Base-by-base conservation (phyloP, 2,888 invertebrate species). In the Ecliptopera silaceata region DNA sequence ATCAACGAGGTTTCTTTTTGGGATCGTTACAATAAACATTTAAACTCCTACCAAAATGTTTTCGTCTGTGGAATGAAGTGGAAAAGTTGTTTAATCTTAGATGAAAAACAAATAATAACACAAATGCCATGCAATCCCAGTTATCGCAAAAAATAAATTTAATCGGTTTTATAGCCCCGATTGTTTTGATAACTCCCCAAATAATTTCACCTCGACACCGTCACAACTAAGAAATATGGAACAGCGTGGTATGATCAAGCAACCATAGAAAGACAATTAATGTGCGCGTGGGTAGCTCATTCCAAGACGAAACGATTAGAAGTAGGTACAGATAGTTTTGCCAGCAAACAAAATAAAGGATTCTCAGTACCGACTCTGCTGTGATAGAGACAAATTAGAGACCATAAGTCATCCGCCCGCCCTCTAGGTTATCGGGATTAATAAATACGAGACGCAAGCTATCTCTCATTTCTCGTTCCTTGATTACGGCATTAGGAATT, bases 321-420 rank as follows among this genome's bases (percentile, higher is more conserved):
- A 60, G 55, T n/a, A n/a, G n/a, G n/a, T 48, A 54, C 54, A 51
- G 54, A 70, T 67, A 65, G 66, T 69, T 69, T 45, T 65, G 51
- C 64, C 47, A 64, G 65, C 63, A 63, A 67, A 62, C 57, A 63
- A 60, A 72, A 65, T 66, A 66, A 71, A 63, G 55, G 66, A 54
- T 63, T 51, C 58, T 61, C 59, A 64, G 60, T 67, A 63, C 59
- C 57, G 64, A 68, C 66, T 72, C 64, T 69, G 69, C 70, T 64
- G 69, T 73, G 78, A 80, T 72, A 69, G 64, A 73, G 76, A 83
- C 80, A 78, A 83, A 84, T 82, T 78, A 69, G 71, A 62, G 48
- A 55, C 71, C 65, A 82, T 84, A 79, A 81, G 72, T 82, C 74
- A 77, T 67, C 71, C 63, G 72, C 58, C 69, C 69, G 70, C 72